Evolutionary conservation across 1,140 invertebrate genomes (phyloP), one percentile per base, ranked within the genome.

Genomic region (Branchinecta lynchi): DNA sequence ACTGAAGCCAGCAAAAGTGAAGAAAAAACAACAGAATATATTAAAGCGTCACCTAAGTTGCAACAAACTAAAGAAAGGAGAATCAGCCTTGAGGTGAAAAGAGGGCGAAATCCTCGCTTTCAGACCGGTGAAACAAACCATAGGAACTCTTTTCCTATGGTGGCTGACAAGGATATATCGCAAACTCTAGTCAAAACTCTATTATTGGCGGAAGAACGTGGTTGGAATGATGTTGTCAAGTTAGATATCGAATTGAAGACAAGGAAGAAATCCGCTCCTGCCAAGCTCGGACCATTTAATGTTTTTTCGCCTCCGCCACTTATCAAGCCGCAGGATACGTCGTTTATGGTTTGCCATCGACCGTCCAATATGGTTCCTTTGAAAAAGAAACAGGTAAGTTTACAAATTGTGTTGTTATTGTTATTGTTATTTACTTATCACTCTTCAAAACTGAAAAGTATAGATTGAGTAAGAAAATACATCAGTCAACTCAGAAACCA

Each of bases 311-410:
- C 32, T 32, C 51, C 51, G 17, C 12, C 17, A 20, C 17, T 60
- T 12, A 32, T 32, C 32, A 32, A 32, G 32, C 32, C 32, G 1
- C 17, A 12, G 12, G 51, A 60, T 15, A 15, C 51, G 51, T 60
- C 51, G 3, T 60, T 60, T 60, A 60, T 60, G 51, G 51, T 60
- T 60, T 60, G 51, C 51, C 51, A 60, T 60, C 51, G 51, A 3
- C 12, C 51, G 12, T 12, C 51, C 51, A 60, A 60, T 6, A 15
- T 60, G 12, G 17, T 32, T 32, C 32, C 12, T 60, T 12, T 60
- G 12, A 60, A 60, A 60, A 60, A 60, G 51, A 12, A 60, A 60
- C 51, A 60, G 51, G 51, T 60, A 3, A 60, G 12, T 3, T 20
- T 60, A 60, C 1, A 32, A n/a, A n/a, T n/a, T n/a, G n/a, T n/a